phyloP scores from a whole-genome alignment of 2,888 invertebrate genomes.

The Ceratothoa steindachneri region DNA sequence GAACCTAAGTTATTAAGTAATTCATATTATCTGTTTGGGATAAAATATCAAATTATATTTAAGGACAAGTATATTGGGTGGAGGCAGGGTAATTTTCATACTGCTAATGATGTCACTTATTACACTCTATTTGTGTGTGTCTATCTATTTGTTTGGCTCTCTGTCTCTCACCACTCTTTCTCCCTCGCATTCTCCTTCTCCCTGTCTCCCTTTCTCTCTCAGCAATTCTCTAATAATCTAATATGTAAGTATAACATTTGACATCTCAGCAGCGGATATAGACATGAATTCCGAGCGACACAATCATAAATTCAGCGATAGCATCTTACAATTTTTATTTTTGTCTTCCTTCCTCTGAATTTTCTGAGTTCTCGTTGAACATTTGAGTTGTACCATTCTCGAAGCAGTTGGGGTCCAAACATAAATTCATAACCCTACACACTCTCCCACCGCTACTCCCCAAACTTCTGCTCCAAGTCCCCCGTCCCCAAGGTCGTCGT shows the following conservation, averaged over 20 bases:
- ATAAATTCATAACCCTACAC: slow-evolving; percentile 5
- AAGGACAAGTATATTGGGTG: too few relatives aligned
- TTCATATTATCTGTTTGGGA: too few relatives aligned
- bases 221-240: slow-evolving; percentile 5
- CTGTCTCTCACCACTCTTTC: neutral
- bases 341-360: neutral
- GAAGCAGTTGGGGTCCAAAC: slow-evolving; percentile 11
- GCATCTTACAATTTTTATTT: slow-evolving; percentile 7
- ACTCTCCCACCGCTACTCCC: neutral
- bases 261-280: neutral
- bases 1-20: too few relatives aligned
- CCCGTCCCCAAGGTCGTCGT: too few relatives aligned
- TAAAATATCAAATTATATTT: too few relatives aligned
- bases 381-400: slow-evolving; percentile 6
- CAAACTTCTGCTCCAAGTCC: neutral
- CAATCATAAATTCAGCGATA: neutral
- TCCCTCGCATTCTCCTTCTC: neutral
- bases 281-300: slow-evolving; percentile 5
- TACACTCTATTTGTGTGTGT: neutral
- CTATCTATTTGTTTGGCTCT: neutral
- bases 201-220: neutral
- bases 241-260: slow-evolving; percentile 7
- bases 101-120: too few relatives aligned
- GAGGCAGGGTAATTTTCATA: too few relatives aligned
- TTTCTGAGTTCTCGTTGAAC: neutral